Evolutionary conservation across 2,888 invertebrate species (phyloP).

Genomic region (Buathra laborator): DNA sequence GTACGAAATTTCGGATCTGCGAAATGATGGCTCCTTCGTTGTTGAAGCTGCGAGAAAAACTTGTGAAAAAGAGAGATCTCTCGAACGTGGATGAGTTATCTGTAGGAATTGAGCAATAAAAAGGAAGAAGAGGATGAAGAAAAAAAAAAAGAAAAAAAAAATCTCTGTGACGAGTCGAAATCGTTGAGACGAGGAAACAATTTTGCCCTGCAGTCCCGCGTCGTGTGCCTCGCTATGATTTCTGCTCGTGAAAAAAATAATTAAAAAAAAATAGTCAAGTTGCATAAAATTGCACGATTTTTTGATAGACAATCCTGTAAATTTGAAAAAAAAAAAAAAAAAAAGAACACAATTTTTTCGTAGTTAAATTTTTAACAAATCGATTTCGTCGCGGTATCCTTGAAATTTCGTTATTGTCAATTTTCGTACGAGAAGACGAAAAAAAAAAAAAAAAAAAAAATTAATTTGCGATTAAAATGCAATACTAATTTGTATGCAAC

Average conservation of each 20-base stretch:
- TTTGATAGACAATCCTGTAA: neutral
- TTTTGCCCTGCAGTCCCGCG: constrained; percentile 56
- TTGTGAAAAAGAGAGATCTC: constrained; percentile 10
- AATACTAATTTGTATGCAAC: neutral
- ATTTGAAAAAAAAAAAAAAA: neutral
- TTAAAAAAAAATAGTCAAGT: neutral
- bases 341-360: neutral
- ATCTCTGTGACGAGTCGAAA: constrained; percentile 28
- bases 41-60: neutral
- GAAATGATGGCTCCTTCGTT: constrained; percentile 23
- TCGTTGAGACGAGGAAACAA: constrained; percentile 12
- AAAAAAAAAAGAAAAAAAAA: neutral
- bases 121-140: constrained; percentile 24
- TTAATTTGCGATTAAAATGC: neutral
- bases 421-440: neutral
- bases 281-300: neutral
- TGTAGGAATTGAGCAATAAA: constrained; percentile 70
- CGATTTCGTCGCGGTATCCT: neutral
- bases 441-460: neutral
- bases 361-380: neutral
- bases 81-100: constrained; percentile 49
- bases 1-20: constrained; percentile 11
- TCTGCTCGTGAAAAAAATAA: constrained; percentile 51
- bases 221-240: constrained; percentile 67
- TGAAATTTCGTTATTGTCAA: neutral